A percentile compares a stretch with the other conserved stretches of the same genome.
phyloP scores from a whole-genome alignment of 37 sponge, comb jelly and placozoan genomes.

The Mnemiopsis leidyi region DNA sequence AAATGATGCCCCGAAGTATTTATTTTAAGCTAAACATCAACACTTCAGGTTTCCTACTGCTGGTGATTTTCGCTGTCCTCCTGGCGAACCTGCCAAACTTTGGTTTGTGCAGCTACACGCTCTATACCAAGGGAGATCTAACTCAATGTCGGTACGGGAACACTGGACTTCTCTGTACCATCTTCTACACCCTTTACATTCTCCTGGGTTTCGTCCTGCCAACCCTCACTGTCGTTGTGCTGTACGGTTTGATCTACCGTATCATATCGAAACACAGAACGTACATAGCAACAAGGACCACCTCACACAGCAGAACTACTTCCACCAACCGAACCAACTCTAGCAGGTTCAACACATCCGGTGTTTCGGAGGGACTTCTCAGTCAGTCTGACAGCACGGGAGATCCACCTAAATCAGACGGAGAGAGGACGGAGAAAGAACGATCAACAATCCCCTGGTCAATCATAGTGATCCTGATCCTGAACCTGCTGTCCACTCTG shows the following conservation, averaged over 20 bases:
- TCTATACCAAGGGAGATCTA: not conserved
- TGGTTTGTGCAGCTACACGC: constrained; percentile 19
- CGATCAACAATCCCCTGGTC: constrained; percentile 25
- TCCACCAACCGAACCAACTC: not conserved
- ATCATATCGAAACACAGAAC: not conserved
- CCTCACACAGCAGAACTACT: not conserved
- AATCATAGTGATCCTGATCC: not conserved
- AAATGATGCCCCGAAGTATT: too few species aligned
- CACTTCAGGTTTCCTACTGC: not conserved
- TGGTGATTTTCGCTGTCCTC: not conserved
- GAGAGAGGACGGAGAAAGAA: constrained; percentile 1
- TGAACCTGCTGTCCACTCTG: constrained; percentile 5
- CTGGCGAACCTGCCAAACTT: constrained; percentile 18
- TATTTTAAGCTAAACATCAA: too few species aligned
- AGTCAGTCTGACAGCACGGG: not conserved
- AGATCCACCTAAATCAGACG: not conserved
- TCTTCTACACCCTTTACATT: constrained; percentile 14
- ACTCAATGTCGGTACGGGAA: constrained; percentile 7
- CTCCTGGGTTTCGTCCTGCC: constrained; percentile 18
- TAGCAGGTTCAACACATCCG: not conserved
- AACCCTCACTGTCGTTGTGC: not conserved
- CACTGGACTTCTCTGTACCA: not conserved
- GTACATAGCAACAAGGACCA: not conserved
- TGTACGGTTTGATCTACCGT: constrained; percentile 14
- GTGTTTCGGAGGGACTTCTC: not conserved